A percentile compares a stretch with the other conserved stretches of the same genome.
phyloP scores from a whole-genome alignment of 2,888 invertebrate genomes.

The Drosophila lutescens region DNA sequence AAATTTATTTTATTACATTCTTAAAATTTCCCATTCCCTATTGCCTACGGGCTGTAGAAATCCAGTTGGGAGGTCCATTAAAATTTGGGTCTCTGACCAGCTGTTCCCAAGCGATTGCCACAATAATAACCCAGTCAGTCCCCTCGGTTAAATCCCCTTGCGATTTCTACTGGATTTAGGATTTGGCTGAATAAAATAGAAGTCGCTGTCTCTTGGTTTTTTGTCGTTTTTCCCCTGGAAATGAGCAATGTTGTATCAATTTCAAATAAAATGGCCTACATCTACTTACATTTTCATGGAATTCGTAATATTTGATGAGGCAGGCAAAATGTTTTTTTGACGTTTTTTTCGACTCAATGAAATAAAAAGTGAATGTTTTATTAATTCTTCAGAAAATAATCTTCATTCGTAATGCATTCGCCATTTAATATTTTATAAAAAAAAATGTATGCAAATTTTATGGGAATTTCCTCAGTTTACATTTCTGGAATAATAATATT shows the following conservation, averaged over 20 bases:
- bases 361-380: no score
- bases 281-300: neutral
- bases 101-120: neutral
- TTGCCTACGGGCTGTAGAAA: neutral
- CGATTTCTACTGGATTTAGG: neutral
- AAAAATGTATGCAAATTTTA: no score
- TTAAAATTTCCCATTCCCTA: neutral
- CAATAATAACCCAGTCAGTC: neutral
- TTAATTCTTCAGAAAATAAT: no score
- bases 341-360: neutral
- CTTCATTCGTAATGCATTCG: no score
- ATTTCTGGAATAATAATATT: neutral
- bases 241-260: neutral
- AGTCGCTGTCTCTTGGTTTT: no score
- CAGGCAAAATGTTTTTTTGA: neutral
- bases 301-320: neutral
- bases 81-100: neutral
- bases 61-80: slow-evolving; percentile 1
- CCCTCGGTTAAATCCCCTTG: neutral
- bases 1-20: slow-evolving; percentile 1
- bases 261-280: neutral
- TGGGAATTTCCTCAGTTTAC: neutral
- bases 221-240: neutral
- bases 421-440: no score
- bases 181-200: neutral